A percentile compares a stretch with the other conserved stretches of the same genome.
These are phyloP conservation scores for Nycticorax nycticorax DNA, from an alignment of 2,113 vertebrate species.

Conservation along the genomic window DNA sequence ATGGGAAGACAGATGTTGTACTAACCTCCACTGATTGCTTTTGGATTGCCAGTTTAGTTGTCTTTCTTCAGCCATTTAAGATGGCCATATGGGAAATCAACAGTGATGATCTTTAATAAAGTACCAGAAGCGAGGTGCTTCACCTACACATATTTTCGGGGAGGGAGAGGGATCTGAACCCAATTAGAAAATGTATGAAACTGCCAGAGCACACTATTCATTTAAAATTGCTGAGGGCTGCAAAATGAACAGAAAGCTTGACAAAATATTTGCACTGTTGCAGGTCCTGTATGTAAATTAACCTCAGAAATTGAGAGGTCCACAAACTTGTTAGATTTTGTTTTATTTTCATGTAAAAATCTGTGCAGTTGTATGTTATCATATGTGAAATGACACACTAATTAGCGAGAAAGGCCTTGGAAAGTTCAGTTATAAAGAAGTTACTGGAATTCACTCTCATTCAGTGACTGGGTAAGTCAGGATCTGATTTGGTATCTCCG, in stretches of 20 bases:
- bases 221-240: background rate
- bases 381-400: background rate
- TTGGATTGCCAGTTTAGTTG: constrained; percentile 28
- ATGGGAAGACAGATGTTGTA: constrained; percentile 41
- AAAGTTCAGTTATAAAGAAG: background rate
- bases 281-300: background rate
- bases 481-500: background rate
- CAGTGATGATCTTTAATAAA: constrained; percentile 21
- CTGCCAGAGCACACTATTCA: background rate
- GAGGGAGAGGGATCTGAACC: background rate
- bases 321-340: background rate
- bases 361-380: background rate
- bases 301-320: background rate
- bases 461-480: background rate
- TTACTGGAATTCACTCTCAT: background rate
- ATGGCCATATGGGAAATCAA: constrained; percentile 42
- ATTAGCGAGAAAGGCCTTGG: background rate
- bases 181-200: constrained; percentile 28
- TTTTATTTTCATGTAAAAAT: background rate
- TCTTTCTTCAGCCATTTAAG: constrained; percentile 16
- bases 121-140: background rate
- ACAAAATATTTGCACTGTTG: background rate
- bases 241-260: background rate
- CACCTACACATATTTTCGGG: background rate
- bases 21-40: constrained; percentile 48